Evolutionary conservation across 1,140 invertebrate species (phyloP).

Genomic region (Tetramorium alpestre): DNA sequence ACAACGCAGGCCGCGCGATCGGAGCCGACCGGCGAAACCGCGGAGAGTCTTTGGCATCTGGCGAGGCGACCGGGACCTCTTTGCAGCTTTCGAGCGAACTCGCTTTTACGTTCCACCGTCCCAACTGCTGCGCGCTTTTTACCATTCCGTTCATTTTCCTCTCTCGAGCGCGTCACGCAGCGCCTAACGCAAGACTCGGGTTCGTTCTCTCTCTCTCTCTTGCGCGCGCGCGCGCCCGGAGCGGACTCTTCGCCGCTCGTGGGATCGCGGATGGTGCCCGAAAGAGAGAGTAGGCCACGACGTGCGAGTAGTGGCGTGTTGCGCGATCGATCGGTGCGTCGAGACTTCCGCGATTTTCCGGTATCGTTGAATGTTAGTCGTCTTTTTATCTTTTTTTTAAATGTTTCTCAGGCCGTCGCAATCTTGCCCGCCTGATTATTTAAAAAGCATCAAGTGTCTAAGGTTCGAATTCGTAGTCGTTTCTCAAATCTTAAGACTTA

Average conservation of each 20-base stretch:
- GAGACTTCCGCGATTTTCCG: constrained; percentile 43
- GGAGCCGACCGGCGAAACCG: neutral
- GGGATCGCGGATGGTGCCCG: constrained; percentile 47
- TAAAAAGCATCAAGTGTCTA: neutral
- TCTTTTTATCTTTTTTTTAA: neutral
- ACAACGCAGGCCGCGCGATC: neutral
- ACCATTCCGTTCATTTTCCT: constrained; percentile 15
- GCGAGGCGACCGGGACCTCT: no score
- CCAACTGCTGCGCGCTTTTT: neutral
- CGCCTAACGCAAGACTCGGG: neutral
- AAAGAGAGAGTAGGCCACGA: constrained; percentile 46
- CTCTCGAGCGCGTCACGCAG: no score
- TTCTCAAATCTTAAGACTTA: no score
- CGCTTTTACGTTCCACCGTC: neutral
- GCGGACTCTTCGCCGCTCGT: constrained; percentile 19
- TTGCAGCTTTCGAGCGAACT: neutral
- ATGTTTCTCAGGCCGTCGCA: neutral
- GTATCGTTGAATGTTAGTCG: neutral
- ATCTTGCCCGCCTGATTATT: neutral
- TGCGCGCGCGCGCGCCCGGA: neutral
- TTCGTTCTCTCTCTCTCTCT: neutral
- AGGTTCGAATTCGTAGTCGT: no score
- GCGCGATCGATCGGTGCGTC: constrained; percentile 46
- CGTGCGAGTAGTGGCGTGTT: constrained; percentile 15
- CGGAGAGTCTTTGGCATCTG: no score